These are phyloP conservation scores for Accipiter cooperii DNA, from an alignment of 2,113 vertebrate genomes.

Conservation along the genomic window DNA sequence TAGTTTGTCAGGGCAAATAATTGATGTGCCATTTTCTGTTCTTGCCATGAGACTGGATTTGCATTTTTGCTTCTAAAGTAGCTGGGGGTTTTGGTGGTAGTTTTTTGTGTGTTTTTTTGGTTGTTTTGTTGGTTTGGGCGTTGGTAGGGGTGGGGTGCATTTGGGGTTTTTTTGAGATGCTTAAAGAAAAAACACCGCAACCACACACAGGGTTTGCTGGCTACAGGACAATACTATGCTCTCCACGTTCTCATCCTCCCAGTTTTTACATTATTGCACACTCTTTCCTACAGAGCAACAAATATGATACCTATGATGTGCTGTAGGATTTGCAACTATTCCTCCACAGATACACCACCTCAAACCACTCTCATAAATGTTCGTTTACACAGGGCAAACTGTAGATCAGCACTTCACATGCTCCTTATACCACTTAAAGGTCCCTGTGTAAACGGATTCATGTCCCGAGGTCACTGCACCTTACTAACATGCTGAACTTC, in stretches of 20 bases:
- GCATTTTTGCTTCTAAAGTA: background rate
- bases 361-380: background rate
- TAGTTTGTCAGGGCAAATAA: constrained; percentile 48
- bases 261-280: background rate
- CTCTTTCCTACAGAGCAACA: background rate
- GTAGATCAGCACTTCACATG: background rate
- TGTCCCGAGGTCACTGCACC: background rate
- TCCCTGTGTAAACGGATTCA: accelerated
- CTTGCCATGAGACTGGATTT: background rate
- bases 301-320: background rate
- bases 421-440: background rate
- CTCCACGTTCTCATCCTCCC: no score
- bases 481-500: background rate
- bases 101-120: background rate
- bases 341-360: background rate
- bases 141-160: no score
- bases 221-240: background rate
- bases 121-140: background rate
- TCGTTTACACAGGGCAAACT: background rate
- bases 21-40: constrained; percentile 30
- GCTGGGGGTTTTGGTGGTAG: background rate
- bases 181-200: background rate
- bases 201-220: background rate
- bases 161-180: background rate
- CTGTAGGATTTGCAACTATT: background rate